Base-by-base conservation (phyloP, 2,113 vertebrate genomes). In the Ameiurus melas region DNA sequence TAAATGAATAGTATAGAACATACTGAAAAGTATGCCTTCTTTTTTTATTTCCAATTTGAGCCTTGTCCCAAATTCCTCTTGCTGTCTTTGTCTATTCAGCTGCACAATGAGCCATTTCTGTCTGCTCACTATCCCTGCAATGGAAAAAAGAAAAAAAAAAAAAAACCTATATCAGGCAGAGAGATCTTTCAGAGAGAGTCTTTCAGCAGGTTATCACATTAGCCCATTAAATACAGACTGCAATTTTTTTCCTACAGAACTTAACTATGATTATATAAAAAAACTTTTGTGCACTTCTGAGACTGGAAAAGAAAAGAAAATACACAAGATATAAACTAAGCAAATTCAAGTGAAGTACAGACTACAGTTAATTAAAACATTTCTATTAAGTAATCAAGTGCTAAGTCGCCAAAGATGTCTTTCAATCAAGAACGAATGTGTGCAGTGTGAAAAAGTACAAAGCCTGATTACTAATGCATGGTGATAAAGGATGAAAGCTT, bases 21-120 rank as follows among this genome's bases (percentile, higher is more conserved):
- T 51, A 62, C 79, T 30, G 68, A 13, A 47, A 86, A 86, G 66
- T 77, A 81, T 51, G 47, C 36, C 84, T 64, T 30, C 17, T 20
- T 89, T 20, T 89, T 33, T n/a, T 17, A 71, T 58, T 89, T 87
- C 64, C 77, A 86, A 25, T 62, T 53, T 58, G 10, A 83, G 86
- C 47, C 60, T 83, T 17, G 25, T 71, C 43, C 13, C 62, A 58
- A 83, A 85, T 85, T 85, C 51, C 27, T 85, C 43, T 86, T 58
- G 58, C 68, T 36, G 86, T 87, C 85, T 68, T 87, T 88, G 85
- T 87, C 88, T 62, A 70, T 86, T 89, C 14, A 64, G 85, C 60
- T 62, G n/a, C 83, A 80, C 58, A 87, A 85, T 68, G 83, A 66
- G 89, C 14, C 27, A 20, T 80, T 84, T 85, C 81, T 71, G 70